Evolutionary conservation across 37 sponge, comb jelly and placozoan species (phyloP).

Genomic region (Cliona cf. orientalis): DNA sequence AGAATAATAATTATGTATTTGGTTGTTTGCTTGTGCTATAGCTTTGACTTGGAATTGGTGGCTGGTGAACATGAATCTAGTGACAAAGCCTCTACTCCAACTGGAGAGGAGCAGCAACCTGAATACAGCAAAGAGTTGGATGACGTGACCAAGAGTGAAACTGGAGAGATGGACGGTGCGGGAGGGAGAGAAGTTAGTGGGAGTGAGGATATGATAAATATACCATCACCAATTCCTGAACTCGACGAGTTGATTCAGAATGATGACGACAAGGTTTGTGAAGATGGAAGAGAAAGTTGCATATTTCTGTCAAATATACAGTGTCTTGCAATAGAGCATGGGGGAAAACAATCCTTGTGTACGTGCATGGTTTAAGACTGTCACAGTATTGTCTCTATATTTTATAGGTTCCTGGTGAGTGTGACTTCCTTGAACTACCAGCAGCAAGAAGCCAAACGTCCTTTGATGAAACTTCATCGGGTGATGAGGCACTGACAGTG

Average conservation of each 20-base stretch:
- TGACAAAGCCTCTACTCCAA: too few relatives aligned
- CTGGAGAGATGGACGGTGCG: too few relatives aligned
- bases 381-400: neutral
- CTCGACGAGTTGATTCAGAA: neutral
- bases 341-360: too few relatives aligned
- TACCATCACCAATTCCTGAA: constrained; percentile 6
- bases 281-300: too few relatives aligned
- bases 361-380: neutral
- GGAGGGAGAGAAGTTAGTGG: neutral
- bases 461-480: neutral
- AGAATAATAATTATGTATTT: too few relatives aligned
- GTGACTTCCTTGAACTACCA: too few relatives aligned
- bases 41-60: neutral
- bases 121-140: too few relatives aligned
- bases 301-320: too few relatives aligned
- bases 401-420: neutral
- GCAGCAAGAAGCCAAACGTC: too few relatives aligned
- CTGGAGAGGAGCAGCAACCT: too few relatives aligned
- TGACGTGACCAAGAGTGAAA: neutral
- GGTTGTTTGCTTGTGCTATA: too few relatives aligned
- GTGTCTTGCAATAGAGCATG: too few relatives aligned
- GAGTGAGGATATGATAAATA: neutral
- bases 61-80: neutral
- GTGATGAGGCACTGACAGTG: neutral
- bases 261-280: neutral